Base-by-base conservation (phyloP, 2,113 vertebrate genomes). In the Prochilodus magdalenae region DNA sequence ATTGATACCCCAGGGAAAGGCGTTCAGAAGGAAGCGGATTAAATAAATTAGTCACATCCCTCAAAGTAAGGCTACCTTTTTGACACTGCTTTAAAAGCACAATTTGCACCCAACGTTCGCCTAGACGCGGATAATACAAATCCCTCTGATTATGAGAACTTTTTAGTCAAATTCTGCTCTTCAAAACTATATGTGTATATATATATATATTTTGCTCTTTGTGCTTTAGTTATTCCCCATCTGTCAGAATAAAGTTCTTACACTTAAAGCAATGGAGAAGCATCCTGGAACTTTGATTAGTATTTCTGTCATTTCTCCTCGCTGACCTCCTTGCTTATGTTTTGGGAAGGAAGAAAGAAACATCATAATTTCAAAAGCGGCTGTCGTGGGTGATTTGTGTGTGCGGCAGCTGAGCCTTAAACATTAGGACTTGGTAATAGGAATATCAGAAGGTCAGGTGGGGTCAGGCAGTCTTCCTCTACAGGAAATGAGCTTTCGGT, bases 401-500 rank as follows among this genome's bases (percentile, higher is more conserved):
- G 88, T 85, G 88, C 87, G 85, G 88, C 89, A 92, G 91, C 91
- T 92, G 90, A 90, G 90, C 90, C 89, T 93, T 94, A 93, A 92
- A 94, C 91, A 90, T 87, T 88, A 88, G 89, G 89, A 89, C 88
- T 86, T 90, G 91, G 90, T 94, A 93, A 95, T 94, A 92, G 90
- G 92, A 94, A 94, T 92, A 94, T 92, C 92, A 89, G 60, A 78
- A 90, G 94, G 94, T 93, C 93, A 94, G 89, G 89, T 88, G 86
- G 91, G 94, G 94, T 94, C 91, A 92, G 87, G 84, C 90, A 89
- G 92, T 90, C 90, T 91, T 93, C 91, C 90, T 90, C 89, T 84
- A 90, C 94, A 94, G 94, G 94, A 95, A 94, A 95, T 95, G 91
- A 95, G 94, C 91, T 94, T 93, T 93, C 89, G 91, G 89, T 88